Evolutionary conservation across 2,113 vertebrate genomes (phyloP), one percentile per base, ranked within the genome.

Genomic region (Hucho hucho): DNA sequence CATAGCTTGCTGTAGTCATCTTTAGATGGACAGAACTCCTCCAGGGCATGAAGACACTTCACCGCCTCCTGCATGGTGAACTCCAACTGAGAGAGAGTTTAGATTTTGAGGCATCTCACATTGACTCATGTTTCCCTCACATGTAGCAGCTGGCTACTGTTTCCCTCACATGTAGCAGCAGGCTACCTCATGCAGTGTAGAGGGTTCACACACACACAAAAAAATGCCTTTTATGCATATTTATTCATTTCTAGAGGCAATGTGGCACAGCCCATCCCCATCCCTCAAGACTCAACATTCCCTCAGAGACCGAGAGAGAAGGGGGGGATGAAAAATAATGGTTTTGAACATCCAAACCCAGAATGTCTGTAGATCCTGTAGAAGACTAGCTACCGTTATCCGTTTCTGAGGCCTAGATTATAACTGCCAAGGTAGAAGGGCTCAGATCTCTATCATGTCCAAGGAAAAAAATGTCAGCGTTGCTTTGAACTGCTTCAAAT

Each of bases 1-100:
- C 98, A 99, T 61, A 99, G 93, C 72, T 99, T 97, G 73, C 98
- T 99, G 77, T 99, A 99, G 86, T 98, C 97, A 1, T 99, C 98
- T 92, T 98, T 98, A 13, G 95, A 95, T 22, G 97, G 93, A 71
- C 97, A 98, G 61, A 96, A 98, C 56, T 98, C 96, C 87, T 99
- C 97, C 69, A 99, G 83, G 0, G 94, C 91, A 1, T 98, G 97
- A 25, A 99, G 95, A 88, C 96, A 98, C 78, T 97, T 97, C 22
- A 99, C 97, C 1, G 97, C 97, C 81, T 99, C 97, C 69, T 98
- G 95, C 97, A 99, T 98, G 49, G 96, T 98, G 61, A 97, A 95
- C 78, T 99, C 97, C 93, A 99, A 78, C 97, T 99, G 71, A 69
- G 77, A 3, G 26, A 72, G 24, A 64, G 63, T 4, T 26, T 63